phyloP scores from a whole-genome alignment of 2,888 invertebrate genomes.

The Homarus gammarus region DNA sequence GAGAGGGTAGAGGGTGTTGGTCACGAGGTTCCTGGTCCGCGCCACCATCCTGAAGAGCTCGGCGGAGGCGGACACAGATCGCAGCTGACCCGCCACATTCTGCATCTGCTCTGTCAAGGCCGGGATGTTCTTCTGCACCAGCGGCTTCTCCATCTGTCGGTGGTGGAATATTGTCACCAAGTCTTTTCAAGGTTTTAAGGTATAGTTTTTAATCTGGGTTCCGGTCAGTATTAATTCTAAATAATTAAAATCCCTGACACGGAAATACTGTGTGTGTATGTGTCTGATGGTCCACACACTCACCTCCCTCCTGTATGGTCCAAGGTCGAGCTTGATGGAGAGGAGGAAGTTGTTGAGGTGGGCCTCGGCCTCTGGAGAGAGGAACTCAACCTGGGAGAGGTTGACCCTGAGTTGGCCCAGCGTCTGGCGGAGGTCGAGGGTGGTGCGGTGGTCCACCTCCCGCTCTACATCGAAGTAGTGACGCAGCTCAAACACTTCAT shows the following conservation, averaged over 20 bases:
- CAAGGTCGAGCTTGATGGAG: conserved; percentile 84
- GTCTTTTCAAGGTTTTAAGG: neutral
- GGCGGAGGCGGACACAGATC: conserved; percentile 86
- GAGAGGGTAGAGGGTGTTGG: conserved; percentile 85
- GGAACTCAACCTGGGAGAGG: conserved; percentile 77
- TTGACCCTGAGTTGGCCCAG: conserved; percentile 81
- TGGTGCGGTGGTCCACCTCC: conserved; percentile 84
- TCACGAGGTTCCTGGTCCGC: conserved; percentile 84
- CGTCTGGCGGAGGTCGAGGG: conserved; percentile 81
- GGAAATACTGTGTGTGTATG: too few species aligned
- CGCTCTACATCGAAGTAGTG: conserved; percentile 86
- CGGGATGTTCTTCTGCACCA: conserved; percentile 84
- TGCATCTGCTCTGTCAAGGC: conserved; percentile 85
- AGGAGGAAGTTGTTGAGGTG: conserved; percentile 83
- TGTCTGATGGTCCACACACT: neutral
- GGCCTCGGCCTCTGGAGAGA: conserved; percentile 81
- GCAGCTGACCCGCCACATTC: conserved; percentile 85
- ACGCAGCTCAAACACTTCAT: conserved; percentile 86
- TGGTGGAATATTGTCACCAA: too few species aligned
- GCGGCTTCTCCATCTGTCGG: conserved; percentile 83
- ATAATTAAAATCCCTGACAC: too few species aligned
- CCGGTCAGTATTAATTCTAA: too few species aligned
- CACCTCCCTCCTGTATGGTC: conserved; percentile 82
- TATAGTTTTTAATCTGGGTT: too few species aligned
- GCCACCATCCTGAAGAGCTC: conserved; percentile 86